phyloP scores from a whole-genome alignment of 2,888 invertebrate genomes.

The Abscondita cerata region DNA sequence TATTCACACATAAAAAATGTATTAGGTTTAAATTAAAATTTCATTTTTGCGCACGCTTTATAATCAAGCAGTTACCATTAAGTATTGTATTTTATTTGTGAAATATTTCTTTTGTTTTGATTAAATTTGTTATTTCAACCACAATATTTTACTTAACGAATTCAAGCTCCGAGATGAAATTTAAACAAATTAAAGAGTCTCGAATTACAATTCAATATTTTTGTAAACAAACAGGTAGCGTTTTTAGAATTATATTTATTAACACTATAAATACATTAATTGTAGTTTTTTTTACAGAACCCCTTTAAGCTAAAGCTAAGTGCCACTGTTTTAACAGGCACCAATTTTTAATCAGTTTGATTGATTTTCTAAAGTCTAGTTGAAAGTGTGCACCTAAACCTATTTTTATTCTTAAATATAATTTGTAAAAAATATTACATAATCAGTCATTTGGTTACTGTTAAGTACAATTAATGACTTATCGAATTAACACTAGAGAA shows the following conservation, averaged over 20 bases:
- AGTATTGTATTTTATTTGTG: too few species aligned
- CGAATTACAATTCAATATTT: too few species aligned
- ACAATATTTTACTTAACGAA: too few species aligned
- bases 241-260: conserved; percentile 26
- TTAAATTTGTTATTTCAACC: too few species aligned
- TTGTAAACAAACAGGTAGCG: too few species aligned
- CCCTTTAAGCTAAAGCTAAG: conserved; percentile 19
- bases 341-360: conserved; percentile 28
- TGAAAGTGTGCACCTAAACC: conserved; percentile 26
- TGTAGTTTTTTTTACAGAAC: conserved; percentile 17
- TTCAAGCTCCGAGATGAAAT: too few species aligned
- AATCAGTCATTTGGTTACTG: conserved; percentile 36
- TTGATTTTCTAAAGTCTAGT: conserved; percentile 23
- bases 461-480: conserved; percentile 35
- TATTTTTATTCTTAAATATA: conserved; percentile 29
- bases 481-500: conserved; percentile 23
- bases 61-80: too few species aligned
- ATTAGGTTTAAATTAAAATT: too few species aligned
- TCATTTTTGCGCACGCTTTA: too few species aligned
- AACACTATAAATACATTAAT: conserved; percentile 31
- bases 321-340: conserved; percentile 29
- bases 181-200: too few species aligned
- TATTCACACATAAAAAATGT: too few species aligned
- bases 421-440: conserved; percentile 32
- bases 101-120: too few species aligned